Percentiles rank a stretch among this genome's conserved stretches.
These are phyloP conservation scores for Xestia xanthographa DNA, from an alignment of 2,888 invertebrate genomes.

Conservation along the genomic window DNA sequence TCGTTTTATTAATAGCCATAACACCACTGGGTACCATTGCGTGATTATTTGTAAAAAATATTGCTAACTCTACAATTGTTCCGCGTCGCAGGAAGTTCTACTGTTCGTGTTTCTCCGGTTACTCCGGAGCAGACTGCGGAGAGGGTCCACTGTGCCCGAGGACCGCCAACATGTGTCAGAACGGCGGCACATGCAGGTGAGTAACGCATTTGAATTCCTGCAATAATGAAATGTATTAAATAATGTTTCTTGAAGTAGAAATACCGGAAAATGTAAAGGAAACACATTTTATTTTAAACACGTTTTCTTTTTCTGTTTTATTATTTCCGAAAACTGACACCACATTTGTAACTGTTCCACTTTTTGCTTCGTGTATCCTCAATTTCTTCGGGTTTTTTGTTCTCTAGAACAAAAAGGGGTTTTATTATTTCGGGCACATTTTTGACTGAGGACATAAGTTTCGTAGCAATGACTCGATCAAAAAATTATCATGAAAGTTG, in stretches of 20 bases:
- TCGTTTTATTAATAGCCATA: conserved; percentile 3
- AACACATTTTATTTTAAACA: background rate
- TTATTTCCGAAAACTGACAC: background rate
- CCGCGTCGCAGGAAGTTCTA: conserved; percentile 92
- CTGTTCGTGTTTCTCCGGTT: conserved; percentile 95
- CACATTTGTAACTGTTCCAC: background rate
- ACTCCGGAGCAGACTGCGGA: conserved; percentile 94
- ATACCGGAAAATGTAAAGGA: background rate
- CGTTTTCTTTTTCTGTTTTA: background rate
- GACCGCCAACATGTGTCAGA: conserved; percentile 92
- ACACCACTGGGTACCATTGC: conserved; percentile 48
- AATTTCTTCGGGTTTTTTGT: background rate
- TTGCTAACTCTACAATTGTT: conserved; percentile 8
- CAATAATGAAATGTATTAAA: background rate
- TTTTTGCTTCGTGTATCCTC: background rate
- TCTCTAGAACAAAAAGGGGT: background rate
- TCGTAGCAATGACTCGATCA: no score
- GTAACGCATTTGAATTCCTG: conserved; percentile 13
- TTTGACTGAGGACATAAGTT: background rate
- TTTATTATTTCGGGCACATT: background rate
- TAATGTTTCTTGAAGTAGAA: background rate
- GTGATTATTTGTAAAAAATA: conserved; percentile 51
- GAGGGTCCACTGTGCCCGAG: conserved; percentile 94
- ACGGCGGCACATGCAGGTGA: conserved; percentile 97
- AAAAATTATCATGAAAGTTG: background rate